These are phyloP conservation scores for Rhamnusium bicolor DNA, from an alignment of 2,888 invertebrate genomes.

Conservation along the genomic window DNA sequence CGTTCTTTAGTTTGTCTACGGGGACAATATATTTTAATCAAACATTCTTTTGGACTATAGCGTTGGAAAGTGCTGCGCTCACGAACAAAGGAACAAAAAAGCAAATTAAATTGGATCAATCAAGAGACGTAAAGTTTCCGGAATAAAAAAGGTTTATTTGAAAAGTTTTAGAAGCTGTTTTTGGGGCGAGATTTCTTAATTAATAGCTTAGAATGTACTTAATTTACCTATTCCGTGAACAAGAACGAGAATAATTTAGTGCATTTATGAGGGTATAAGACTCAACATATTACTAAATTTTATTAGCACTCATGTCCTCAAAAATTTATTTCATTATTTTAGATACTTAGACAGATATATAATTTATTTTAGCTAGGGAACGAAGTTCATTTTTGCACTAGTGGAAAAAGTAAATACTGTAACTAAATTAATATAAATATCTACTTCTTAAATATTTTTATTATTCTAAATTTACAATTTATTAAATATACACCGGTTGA, in stretches of 20 bases:
- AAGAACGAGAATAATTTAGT: background rate
- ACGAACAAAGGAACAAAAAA: slow-evolving; percentile 19
- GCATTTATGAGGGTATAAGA: background rate
- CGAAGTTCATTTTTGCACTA: too few relatives aligned
- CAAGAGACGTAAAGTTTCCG: slow-evolving; percentile 15
- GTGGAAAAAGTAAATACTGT: too few relatives aligned
- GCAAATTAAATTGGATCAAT: slow-evolving; percentile 28
- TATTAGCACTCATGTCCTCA: too few relatives aligned
- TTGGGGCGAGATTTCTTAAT: background rate
- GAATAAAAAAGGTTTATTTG: slow-evolving; percentile 20
- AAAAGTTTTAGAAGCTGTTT: slow-evolving; percentile 17
- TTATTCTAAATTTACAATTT: too few relatives aligned
- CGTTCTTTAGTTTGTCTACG: slow-evolving; percentile 23
- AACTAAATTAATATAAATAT: too few relatives aligned
- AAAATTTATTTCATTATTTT: too few relatives aligned
- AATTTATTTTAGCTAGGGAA: too few relatives aligned
- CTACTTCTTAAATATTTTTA: too few relatives aligned
- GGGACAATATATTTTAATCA: slow-evolving; percentile 39
- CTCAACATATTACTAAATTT: background rate
- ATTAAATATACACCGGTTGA: too few relatives aligned
- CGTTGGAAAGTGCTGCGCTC: slow-evolving; percentile 28
- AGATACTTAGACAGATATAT: too few relatives aligned
- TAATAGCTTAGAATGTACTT: slow-evolving; percentile 6
- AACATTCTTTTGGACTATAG: slow-evolving; percentile 28
- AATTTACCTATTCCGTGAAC: background rate